A percentile compares a stretch with the other conserved stretches of the same genome.
phyloP scores from a whole-genome alignment of 2,113 vertebrate species.

The Chloroceryle aenea region DNA sequence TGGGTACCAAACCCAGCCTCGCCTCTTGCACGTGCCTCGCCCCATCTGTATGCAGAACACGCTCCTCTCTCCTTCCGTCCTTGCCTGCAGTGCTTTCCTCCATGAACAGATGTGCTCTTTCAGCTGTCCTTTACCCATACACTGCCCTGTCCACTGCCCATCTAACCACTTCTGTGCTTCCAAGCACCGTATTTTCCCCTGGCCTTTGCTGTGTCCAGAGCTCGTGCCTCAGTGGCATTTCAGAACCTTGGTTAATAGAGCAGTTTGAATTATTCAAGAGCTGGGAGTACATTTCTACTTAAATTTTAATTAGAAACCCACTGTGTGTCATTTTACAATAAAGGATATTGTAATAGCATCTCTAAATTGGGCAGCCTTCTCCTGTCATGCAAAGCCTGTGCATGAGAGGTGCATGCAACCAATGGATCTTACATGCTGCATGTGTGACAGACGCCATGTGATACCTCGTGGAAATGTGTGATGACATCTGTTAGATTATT shows the following conservation, averaged over 20 bases:
- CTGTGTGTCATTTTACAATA: conserved; percentile 67
- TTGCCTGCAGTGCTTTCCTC: conserved; percentile 53
- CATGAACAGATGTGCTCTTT: conserved; percentile 50
- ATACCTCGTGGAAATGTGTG: background rate
- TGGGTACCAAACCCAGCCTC: conserved; percentile 8
- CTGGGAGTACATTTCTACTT: conserved; percentile 59
- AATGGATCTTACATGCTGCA: background rate
- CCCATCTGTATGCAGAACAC: conserved; percentile 29
- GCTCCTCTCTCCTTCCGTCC: conserved; percentile 47
- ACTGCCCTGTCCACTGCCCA: background rate
- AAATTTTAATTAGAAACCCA: conserved; percentile 72
- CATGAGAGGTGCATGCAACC: background rate
- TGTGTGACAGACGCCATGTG: conserved; percentile 30
- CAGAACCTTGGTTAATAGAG: conserved; percentile 59
- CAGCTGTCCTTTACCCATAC: background rate
- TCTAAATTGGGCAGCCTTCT: conserved; percentile 11
- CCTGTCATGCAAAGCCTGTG: background rate
- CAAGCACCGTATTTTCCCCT: background rate
- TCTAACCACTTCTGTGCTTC: background rate
- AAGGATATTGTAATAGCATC: conserved; percentile 61
- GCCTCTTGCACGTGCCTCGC: conserved; percentile 20
- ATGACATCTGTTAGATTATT: conserved; percentile 49
- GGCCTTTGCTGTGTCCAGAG: conserved; percentile 1
- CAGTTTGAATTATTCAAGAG: conserved; percentile 69
- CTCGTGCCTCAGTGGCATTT: background rate